phyloP scores from a whole-genome alignment of 2,113 vertebrate genomes.

The Psettodes erumei region DNA sequence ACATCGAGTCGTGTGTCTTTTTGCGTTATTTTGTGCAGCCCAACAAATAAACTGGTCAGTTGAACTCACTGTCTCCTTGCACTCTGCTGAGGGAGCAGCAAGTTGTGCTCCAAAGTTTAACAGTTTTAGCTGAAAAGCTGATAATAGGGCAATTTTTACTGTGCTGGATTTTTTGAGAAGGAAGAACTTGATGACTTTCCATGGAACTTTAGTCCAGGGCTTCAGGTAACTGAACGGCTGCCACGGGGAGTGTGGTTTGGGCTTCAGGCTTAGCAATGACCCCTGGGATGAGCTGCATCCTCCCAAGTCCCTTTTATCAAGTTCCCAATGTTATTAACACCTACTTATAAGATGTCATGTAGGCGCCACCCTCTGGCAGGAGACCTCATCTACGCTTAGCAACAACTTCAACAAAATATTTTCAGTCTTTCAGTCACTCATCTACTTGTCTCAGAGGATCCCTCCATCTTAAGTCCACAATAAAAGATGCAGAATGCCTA shows the following conservation, averaged over 20 bases:
- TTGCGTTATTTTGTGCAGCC: too few relatives aligned
- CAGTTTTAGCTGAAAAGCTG: too few relatives aligned
- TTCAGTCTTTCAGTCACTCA: slow-evolving; percentile 10
- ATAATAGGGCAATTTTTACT: neutral
- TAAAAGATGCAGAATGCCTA: slow-evolving; percentile 20
- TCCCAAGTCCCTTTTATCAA: slow-evolving; percentile 38
- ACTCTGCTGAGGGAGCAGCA: too few relatives aligned
- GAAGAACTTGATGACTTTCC: neutral
- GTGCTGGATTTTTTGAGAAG: neutral
- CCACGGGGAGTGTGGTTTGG: neutral
- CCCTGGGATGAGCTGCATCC: slow-evolving; percentile 25
- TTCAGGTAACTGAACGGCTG: slow-evolving; percentile 30
- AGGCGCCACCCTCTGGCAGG: slow-evolving; percentile 80
- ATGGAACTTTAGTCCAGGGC: neutral
- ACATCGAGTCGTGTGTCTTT: too few relatives aligned
- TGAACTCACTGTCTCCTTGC: too few relatives aligned
- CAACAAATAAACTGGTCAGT: too few relatives aligned
- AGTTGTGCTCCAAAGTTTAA: too few relatives aligned
- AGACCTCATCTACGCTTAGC: slow-evolving; percentile 44
- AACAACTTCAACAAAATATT: neutral
- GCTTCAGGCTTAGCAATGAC: slow-evolving; percentile 18
- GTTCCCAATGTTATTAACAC: slow-evolving; percentile 43
- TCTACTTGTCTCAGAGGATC: neutral
- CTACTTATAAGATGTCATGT: slow-evolving; percentile 58
- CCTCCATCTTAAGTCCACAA: neutral